Base-by-base conservation (phyloP, 2,888 invertebrate species). In the Limenitis camilla region DNA sequence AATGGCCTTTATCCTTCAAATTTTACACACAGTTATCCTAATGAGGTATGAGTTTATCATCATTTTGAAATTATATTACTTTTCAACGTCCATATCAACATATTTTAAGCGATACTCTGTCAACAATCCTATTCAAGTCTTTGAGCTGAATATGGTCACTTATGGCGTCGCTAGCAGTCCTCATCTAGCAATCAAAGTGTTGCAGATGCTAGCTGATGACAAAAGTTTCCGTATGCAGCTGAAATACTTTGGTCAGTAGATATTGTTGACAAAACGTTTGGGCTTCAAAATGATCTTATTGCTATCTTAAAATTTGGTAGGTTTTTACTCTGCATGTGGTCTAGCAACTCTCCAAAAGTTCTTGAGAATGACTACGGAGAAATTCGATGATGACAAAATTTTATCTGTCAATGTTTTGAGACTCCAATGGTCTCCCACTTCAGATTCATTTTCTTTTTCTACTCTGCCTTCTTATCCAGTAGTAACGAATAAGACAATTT, bases 1-100 rank as follows among this genome's bases (percentile, higher is more conserved):
- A 88, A 90, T 42, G 90, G 91, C 4, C 76, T 81, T 11, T 96
- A 94, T 76, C 96, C 97, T 0, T 65, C 77, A 2, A 79, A 90
- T 35, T 97, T 98, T 73, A 69, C 77, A 0, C 68, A 76, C 0
- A 78, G 90, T 30, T 91, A 92, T 81, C 89, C 91, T 1, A 82
- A 91, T 48, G 96, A 96, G 90, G 95, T 95, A 39, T 2, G 3
- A 0, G 5, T 6, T 35, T n/a, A 19, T 10, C 11, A 9, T 40
- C 11, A 9, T 40, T 11, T n/a, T 1, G 1, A 2, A 9, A 9
- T 42, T 44, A 7, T 11, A 11, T 41, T 41, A 41, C 29, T 33
- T 32, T 6, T 11, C 30, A n/a, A n/a, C n/a, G n/a, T n/a, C n/a
- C n/a, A n/a, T 40, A 27, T 40, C 40, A 27, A 27, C 40, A 40